These are phyloP conservation scores for Mesorhabditis spiculigera DNA, from an alignment of 2,888 invertebrate species.

Conservation along the genomic window DNA sequence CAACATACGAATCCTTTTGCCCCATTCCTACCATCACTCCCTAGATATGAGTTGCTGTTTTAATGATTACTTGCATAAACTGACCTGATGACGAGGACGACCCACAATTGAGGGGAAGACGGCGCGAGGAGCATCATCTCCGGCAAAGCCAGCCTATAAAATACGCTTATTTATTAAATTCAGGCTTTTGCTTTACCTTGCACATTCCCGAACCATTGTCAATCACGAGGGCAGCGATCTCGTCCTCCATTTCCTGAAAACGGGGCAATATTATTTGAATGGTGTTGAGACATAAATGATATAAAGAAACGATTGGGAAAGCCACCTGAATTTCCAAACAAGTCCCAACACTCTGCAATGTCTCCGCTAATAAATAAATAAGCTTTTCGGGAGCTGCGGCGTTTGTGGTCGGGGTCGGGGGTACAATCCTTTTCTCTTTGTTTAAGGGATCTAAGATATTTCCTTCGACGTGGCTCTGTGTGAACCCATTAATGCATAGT, in stretches of 20 bases:
- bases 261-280: too few relatives aligned
- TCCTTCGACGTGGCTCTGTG: too few relatives aligned
- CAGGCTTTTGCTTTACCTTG: conserved; percentile 60
- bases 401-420: too few relatives aligned
- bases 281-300: too few relatives aligned
- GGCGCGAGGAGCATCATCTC: conserved; percentile 74
- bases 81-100: conserved; percentile 67
- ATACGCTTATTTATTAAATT: conserved; percentile 48
- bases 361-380: too few relatives aligned
- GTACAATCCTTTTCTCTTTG: too few relatives aligned
- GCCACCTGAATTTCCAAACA: too few relatives aligned
- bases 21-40: conserved; percentile 63
- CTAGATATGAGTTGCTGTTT: conserved; percentile 6
- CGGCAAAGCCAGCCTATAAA: conserved; percentile 70
- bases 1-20: conserved; percentile 59
- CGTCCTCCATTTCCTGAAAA: conserved; percentile 70
- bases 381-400: too few relatives aligned
- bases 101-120: conserved; percentile 76
- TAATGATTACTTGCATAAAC: background rate
- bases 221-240: conserved; percentile 79
- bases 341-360: too few relatives aligned
- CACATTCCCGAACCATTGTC: conserved; percentile 68
- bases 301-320: too few relatives aligned
- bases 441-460: too few relatives aligned
- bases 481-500: too few relatives aligned